Evolutionary conservation across 2,888 invertebrate genomes (phyloP).

Genomic region (Metalampra italica): DNA sequence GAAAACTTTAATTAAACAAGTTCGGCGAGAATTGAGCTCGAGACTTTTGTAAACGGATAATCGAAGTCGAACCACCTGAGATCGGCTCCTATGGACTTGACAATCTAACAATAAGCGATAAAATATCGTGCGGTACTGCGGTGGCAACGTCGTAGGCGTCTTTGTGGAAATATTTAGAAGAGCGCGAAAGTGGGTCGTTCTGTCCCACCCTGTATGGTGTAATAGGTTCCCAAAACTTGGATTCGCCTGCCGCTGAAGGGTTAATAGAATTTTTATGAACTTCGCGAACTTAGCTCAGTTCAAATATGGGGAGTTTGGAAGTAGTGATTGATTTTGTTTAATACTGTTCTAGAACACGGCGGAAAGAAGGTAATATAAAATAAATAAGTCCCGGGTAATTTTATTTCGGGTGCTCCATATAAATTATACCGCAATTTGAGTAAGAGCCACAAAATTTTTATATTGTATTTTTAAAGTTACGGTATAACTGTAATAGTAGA

Average conservation of each 20-base stretch:
- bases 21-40: conserved; percentile 69
- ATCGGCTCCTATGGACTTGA: conserved; percentile 41
- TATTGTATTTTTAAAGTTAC: too few relatives aligned
- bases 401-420: background rate
- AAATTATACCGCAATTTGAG: background rate
- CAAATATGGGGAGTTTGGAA: conserved; percentile 14
- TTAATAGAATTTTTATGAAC: conserved; percentile 48
- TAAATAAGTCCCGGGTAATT: background rate
- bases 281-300: conserved; percentile 23
- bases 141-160: conserved; percentile 18
- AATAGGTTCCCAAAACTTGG: conserved; percentile 26
- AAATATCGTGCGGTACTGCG: conserved; percentile 28
- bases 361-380: background rate
- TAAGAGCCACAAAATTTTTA: background rate
- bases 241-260: conserved; percentile 24
- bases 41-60: conserved; percentile 75
- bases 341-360: conserved; percentile 2
- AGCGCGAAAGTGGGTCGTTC: too few relatives aligned
- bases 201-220: too few relatives aligned
- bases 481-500: too few relatives aligned
- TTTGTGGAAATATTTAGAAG: too few relatives aligned
- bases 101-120: conserved; percentile 31
- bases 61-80: conserved; percentile 70
- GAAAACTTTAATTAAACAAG: conserved; percentile 79
- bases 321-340: conserved; percentile 17